These are phyloP conservation scores for Malachius bipustulatus DNA, from an alignment of 2,888 invertebrate genomes.

Conservation along the genomic window DNA sequence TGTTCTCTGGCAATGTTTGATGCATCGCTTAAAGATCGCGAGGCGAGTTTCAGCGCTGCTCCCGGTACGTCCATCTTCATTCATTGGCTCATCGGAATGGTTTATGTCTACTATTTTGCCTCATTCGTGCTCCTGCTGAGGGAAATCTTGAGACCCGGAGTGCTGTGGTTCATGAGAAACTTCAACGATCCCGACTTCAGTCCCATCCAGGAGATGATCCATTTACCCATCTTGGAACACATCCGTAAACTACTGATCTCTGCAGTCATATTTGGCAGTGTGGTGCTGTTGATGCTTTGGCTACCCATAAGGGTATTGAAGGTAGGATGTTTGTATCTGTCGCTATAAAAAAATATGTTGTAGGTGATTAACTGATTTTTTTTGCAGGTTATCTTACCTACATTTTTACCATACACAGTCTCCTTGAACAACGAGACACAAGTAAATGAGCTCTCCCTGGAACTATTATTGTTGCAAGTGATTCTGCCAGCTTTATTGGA, in stretches of 20 bases:
- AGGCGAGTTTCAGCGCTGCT: slow-evolving; percentile 76
- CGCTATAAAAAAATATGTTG: no score
- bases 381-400: slow-evolving; percentile 64
- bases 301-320: slow-evolving; percentile 81
- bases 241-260: slow-evolving; percentile 83
- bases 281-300: slow-evolving; percentile 93
- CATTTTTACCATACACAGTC: slow-evolving; percentile 91
- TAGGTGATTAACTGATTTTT: no score
- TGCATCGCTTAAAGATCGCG: slow-evolving; percentile 76
- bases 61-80: slow-evolving; percentile 97
- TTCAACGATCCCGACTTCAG: slow-evolving; percentile 99
- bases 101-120: slow-evolving; percentile 98
- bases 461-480: slow-evolving; percentile 81
- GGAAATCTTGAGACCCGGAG: slow-evolving; percentile 92
- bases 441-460: slow-evolving; percentile 89
- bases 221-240: slow-evolving; percentile 84
- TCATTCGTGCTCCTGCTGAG: slow-evolving; percentile 86
- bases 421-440: slow-evolving; percentile 71
- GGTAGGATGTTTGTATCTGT: no score
- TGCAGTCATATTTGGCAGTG: slow-evolving; percentile 90
- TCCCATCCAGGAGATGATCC: slow-evolving; percentile 99
- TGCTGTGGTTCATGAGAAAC: slow-evolving; percentile 95
- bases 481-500: slow-evolving; percentile 92
- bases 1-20: slow-evolving; percentile 90
- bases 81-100: slow-evolving; percentile 99